Percentiles rank a stretch among this genome's conserved stretches.
These are phyloP conservation scores for Pantherophis vulpinus DNA, from an alignment of 2,797 vertebrate species.

Conservation along the genomic window DNA sequence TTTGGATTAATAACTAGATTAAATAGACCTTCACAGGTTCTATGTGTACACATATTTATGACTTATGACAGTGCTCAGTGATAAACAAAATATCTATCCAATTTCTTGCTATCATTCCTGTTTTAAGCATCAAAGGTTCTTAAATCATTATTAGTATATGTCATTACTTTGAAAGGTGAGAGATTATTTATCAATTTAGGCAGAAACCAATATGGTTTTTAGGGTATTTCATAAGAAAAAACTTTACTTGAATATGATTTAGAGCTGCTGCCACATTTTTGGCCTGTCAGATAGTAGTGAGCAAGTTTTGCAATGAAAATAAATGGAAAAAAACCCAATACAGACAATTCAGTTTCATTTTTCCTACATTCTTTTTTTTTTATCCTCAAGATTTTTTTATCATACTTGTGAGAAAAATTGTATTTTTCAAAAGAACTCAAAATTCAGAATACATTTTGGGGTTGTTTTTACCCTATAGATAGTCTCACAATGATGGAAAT, in stretches of 20 bases:
- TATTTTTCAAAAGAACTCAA: not conserved
- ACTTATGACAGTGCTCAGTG: not conserved
- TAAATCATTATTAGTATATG: not conserved
- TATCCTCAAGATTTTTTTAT: not conserved
- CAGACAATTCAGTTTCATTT: not conserved
- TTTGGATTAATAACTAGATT: not conserved
- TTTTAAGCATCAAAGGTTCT: not conserved
- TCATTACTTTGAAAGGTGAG: constrained; percentile 18
- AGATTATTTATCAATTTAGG: constrained; percentile 8
- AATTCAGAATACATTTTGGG: not conserved
- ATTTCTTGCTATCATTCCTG: not conserved
- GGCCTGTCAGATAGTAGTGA: not conserved
- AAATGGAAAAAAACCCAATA: not conserved
- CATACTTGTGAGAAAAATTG: not conserved
- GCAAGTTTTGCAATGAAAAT: not conserved
- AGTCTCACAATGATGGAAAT: too few relatives aligned
- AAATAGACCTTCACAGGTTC: not conserved
- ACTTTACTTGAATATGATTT: not conserved
- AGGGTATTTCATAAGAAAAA: not conserved
- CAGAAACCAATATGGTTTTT: not conserved
- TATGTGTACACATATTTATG: not conserved
- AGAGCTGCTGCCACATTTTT: not conserved
- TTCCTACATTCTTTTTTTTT: not conserved
- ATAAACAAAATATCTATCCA: not conserved
- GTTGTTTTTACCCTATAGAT: not conserved